phyloP scores from a whole-genome alignment of 2,797 vertebrate species.

The Potorous gilbertii region DNA sequence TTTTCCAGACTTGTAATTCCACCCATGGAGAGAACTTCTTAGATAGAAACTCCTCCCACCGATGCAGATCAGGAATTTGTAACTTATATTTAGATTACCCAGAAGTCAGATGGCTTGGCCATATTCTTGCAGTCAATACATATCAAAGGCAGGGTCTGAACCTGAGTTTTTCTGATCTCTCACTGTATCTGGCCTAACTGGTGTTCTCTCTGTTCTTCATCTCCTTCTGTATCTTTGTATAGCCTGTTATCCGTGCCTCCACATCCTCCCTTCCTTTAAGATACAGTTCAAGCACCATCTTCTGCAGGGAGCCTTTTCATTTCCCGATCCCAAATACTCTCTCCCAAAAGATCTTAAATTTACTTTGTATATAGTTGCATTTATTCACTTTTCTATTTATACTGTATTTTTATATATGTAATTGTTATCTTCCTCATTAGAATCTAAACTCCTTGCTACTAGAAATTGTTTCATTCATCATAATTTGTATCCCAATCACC shows the following conservation, averaged over 20 bases:
- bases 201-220: not conserved
- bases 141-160: not conserved
- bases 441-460: not conserved
- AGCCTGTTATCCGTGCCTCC: too few relatives aligned
- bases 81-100: not conserved
- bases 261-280: accelerated
- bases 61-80: not conserved
- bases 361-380: not conserved
- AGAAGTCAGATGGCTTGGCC: not conserved
- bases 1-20: not conserved
- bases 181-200: not conserved
- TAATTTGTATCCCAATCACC: not conserved
- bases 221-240: not conserved
- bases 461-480: constrained; percentile 15
- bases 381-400: not conserved
- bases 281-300: not conserved
- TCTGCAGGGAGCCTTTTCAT: not conserved
- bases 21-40: not conserved
- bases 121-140: not conserved
- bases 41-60: not conserved
- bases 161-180: not conserved
- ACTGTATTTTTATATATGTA: not conserved
- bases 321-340: not conserved
- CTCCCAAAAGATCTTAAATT: not conserved
- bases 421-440: not conserved